These are phyloP conservation scores for Porites australiensis DNA, from an alignment of 64 coral and sea anemone genomes.

Conservation along the genomic window DNA sequence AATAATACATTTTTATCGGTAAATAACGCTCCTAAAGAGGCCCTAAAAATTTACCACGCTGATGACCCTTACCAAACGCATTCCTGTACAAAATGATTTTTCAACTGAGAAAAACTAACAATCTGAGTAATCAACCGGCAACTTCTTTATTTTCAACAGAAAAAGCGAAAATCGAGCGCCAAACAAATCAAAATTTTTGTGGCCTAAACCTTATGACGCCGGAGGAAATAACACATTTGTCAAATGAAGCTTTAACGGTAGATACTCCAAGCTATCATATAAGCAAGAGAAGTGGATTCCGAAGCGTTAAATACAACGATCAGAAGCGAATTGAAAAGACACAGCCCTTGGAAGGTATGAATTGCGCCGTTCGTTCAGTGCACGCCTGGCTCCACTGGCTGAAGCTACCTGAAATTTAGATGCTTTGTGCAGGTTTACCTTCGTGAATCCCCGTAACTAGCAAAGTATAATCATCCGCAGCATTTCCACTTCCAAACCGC, in stretches of 20 bases:
- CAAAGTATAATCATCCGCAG: neutral
- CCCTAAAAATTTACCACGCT: neutral
- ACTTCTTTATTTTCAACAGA: neutral
- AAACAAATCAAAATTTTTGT: neutral
- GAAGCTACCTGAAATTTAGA: constrained; percentile 9
- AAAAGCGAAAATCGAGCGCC: neutral
- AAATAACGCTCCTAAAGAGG: neutral
- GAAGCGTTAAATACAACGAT: neutral
- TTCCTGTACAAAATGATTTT: neutral
- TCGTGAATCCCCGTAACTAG: constrained; percentile 17
- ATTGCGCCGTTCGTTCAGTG: neutral
- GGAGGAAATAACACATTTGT: neutral
- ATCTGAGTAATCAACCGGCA: neutral
- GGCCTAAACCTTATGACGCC: neutral
- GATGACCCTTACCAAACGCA: neutral
- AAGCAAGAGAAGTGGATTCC: neutral
- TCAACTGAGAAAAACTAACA: neutral
- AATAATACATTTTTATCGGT: neutral
- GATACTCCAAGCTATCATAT: neutral
- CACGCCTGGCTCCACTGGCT: neutral
- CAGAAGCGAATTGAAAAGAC: constrained; percentile 7
- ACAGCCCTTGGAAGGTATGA: neutral
- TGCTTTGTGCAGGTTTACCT: neutral
- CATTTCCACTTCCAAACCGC: constrained; percentile 12
- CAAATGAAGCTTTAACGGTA: neutral